A percentile compares a stretch with the other conserved stretches of the same genome.
phyloP scores from a whole-genome alignment of 1,140 invertebrate genomes.

The Scaptomyza montana region DNA sequence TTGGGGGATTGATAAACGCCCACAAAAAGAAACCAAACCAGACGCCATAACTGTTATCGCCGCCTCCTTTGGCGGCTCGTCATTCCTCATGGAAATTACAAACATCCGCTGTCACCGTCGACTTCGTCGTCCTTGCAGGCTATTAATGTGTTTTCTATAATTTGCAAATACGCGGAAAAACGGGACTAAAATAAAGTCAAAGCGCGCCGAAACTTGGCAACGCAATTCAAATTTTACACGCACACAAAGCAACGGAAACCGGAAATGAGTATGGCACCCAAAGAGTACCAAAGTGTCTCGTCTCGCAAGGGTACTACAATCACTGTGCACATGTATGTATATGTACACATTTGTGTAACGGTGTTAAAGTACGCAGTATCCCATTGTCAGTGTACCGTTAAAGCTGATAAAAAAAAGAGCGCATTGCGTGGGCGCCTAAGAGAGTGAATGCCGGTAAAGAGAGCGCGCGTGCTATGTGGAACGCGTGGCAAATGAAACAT shows the following conservation, averaged over 20 bases:
- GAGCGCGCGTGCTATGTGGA: slow-evolving; percentile 9
- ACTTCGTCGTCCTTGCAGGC: not conserved
- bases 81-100: slow-evolving; percentile 63
- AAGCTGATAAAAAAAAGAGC: slow-evolving; percentile 7
- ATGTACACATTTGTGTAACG: not conserved
- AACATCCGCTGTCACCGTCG: slow-evolving; percentile 57
- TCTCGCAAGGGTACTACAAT: slow-evolving; percentile 12
- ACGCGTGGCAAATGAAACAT: slow-evolving; percentile 49
- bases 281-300: slow-evolving; percentile 37
- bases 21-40: slow-evolving; percentile 21
- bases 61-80: slow-evolving; percentile 5
- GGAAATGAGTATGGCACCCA: slow-evolving; percentile 78
- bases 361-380: slow-evolving; percentile 12
- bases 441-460: slow-evolving; percentile 29
- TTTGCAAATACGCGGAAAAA: slow-evolving; percentile 63
- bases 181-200: slow-evolving; percentile 11
- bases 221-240: slow-evolving; percentile 75
- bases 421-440: slow-evolving; percentile 27
- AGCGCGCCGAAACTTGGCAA: slow-evolving; percentile 60
- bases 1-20: slow-evolving; percentile 55
- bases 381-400: slow-evolving; percentile 25
- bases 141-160: slow-evolving; percentile 78
- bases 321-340: slow-evolving; percentile 3
- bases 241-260: slow-evolving; percentile 80
- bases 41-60: too few species aligned